phyloP scores from a whole-genome alignment of 2,797 vertebrate species.

The Rhinoraja longicauda region DNA sequence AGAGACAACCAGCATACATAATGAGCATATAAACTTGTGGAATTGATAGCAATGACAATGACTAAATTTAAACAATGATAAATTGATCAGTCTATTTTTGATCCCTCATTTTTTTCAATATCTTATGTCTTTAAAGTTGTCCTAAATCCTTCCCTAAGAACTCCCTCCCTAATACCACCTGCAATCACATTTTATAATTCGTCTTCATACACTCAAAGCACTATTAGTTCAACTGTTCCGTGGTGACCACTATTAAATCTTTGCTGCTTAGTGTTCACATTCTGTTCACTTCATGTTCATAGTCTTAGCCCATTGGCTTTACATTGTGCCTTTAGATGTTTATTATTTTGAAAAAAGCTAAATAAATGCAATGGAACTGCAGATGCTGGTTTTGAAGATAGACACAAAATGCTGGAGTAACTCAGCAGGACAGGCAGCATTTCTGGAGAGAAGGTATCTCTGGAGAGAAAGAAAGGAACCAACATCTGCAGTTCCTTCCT shows the following conservation, averaged over 20 bases:
- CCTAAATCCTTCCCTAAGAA: neutral
- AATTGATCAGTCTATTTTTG: neutral
- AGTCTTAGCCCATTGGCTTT: neutral
- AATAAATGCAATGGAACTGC: neutral
- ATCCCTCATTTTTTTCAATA: neutral
- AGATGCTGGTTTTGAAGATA: too few species aligned
- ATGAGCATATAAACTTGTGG: neutral
- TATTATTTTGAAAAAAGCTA: neutral
- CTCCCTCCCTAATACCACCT: neutral
- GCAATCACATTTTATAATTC: neutral
- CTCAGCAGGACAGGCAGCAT: too few species aligned
- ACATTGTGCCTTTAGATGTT: neutral
- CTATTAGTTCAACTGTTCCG: neutral
- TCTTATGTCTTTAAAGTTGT: neutral
- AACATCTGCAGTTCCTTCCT: too few species aligned
- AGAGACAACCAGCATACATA: neutral
- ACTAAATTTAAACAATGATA: neutral
- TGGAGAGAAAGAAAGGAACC: too few species aligned
- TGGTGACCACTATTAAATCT: neutral
- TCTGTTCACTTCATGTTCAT: too few species aligned
- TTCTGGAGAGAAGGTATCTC: too few species aligned
- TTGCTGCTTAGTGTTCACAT: neutral
- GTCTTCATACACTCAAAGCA: neutral
- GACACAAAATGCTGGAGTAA: too few species aligned
- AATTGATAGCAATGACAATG: conserved; percentile 14